A percentile compares a stretch with the other conserved stretches of the same genome.
Evolutionary conservation across 1,140 invertebrate species (phyloP).

Genomic region (Leptonema lineaticorne): DNA sequence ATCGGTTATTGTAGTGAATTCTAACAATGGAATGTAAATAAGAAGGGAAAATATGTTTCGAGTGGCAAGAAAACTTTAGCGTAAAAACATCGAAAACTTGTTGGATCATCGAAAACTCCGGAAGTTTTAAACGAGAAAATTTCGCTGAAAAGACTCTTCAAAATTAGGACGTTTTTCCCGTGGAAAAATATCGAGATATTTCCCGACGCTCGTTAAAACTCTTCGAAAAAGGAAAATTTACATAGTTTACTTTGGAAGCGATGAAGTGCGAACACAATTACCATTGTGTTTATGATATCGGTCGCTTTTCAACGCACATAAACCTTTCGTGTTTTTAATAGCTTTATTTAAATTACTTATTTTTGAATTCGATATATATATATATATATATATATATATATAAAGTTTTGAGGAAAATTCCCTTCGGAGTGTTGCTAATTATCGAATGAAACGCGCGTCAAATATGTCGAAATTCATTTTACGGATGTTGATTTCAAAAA

Average conservation of each 20-base stretch:
- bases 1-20: too few relatives aligned
- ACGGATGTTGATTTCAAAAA: slow-evolving; percentile 19
- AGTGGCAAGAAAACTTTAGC: not conserved
- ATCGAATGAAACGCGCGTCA: not conserved
- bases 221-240: not conserved
- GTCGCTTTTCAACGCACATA: too few relatives aligned
- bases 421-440: slow-evolving; percentile 13
- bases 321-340: too few relatives aligned
- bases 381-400: too few relatives aligned
- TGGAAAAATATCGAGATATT: slow-evolving; percentile 6
- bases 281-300: too few relatives aligned
- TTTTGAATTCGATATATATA: too few relatives aligned
- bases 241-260: too few relatives aligned
- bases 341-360: too few relatives aligned
- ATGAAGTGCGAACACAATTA: too few relatives aligned
- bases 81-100: not conserved
- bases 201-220: not conserved
- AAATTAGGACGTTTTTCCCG: not conserved
- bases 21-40: too few relatives aligned
- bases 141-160: not conserved
- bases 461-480: slow-evolving; percentile 24
- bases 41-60: too few relatives aligned
- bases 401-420: too few relatives aligned
- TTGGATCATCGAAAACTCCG: not conserved
- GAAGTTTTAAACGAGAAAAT: slow-evolving; percentile 6